phyloP scores from a whole-genome alignment of 2,113 vertebrate species.

The Morphnarchus princeps region DNA sequence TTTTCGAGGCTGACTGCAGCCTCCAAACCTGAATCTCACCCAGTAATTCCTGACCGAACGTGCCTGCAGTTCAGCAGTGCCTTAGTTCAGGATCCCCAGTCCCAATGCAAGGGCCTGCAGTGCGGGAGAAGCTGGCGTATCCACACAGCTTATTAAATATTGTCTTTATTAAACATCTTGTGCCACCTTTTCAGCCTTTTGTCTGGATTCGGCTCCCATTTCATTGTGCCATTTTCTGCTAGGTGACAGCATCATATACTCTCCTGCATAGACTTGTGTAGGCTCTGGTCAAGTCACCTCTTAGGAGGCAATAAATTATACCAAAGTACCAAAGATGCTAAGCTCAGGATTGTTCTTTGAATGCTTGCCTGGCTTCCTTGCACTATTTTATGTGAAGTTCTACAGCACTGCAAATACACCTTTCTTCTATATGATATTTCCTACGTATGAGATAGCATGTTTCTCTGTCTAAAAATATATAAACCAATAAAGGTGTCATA shows the following conservation, averaged over 20 bases:
- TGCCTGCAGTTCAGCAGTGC: not conserved
- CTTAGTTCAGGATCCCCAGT: not conserved
- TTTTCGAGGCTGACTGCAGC: not conserved
- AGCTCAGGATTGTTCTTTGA: not conserved
- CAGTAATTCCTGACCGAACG: not conserved
- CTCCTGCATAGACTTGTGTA: not conserved
- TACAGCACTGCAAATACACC: not conserved
- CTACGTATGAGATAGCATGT: not conserved
- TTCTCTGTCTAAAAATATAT: not conserved
- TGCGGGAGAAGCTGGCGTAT: fast-evolving
- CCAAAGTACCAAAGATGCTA: not conserved
- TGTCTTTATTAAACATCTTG: not conserved
- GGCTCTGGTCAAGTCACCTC: not conserved
- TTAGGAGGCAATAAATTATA: not conserved
- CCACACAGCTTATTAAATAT: not conserved
- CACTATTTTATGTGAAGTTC: not conserved
- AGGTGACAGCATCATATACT: not conserved
- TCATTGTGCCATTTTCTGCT: not conserved
- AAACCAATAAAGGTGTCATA: not conserved
- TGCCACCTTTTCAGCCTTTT: not conserved
- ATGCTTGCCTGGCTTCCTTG: not conserved
- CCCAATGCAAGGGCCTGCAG: not conserved
- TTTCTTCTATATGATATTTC: not conserved
- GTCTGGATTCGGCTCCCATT: not conserved
- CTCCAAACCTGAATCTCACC: not conserved